A percentile compares a stretch with the other conserved stretches of the same genome.
These are phyloP conservation scores for Tachycineta bicolor DNA, from an alignment of 2,113 vertebrate genomes.

Conservation along the genomic window DNA sequence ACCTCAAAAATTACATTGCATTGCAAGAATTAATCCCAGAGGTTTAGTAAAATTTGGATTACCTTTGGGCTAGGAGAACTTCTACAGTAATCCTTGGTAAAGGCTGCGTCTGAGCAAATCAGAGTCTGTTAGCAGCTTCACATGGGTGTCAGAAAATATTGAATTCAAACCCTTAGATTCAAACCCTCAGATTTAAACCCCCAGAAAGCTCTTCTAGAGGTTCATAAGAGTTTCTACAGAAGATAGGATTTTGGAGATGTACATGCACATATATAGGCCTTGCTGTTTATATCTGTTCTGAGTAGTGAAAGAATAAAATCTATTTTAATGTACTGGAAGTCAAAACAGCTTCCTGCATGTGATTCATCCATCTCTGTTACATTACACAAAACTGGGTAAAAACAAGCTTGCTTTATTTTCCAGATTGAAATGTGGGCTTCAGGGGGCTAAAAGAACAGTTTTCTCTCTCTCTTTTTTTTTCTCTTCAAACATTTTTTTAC, in stretches of 20 bases:
- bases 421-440: conserved; percentile 57
- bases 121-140: not conserved
- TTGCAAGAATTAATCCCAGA: not conserved
- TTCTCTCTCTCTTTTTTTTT: not conserved
- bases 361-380: conserved; percentile 19
- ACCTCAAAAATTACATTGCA: not conserved
- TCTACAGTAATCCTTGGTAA: not conserved
- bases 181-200: not conserved
- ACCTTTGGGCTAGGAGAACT: not conserved
- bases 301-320: conserved; percentile 3
- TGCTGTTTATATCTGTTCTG: not conserved
- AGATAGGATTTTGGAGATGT: not conserved
- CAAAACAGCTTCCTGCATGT: conserved; percentile 21
- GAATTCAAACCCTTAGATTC: not conserved
- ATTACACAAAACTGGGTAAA: conserved; percentile 2
- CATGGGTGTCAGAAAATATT: not conserved
- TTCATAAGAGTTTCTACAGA: not conserved
- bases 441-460: conserved; percentile 60
- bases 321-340: conserved; percentile 49
- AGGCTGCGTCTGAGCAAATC: not conserved
- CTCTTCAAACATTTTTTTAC: not conserved
- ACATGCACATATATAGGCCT: not conserved
- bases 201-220: not conserved
- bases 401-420: not conserved
- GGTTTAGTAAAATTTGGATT: not conserved